A percentile compares a stretch with the other conserved stretches of the same genome.
Conservation (phyloP, 2,113 vertebrate species). For the Oxygymnocypris stewartii region DNA sequence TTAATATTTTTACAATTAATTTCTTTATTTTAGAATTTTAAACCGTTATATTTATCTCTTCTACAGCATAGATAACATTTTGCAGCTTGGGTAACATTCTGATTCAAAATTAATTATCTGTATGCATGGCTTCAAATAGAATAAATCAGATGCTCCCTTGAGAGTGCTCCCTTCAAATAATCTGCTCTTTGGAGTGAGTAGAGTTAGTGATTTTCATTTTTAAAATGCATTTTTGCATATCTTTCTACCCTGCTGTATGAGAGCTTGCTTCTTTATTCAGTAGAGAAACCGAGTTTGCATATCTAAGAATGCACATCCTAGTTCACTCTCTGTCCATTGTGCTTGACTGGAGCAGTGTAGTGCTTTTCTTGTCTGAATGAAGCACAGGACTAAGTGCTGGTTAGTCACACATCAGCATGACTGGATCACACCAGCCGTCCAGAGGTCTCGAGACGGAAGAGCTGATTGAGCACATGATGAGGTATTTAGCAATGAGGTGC, state of each 20-base stretch:
- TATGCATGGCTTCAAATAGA: neutral
- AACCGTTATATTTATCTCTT: neutral
- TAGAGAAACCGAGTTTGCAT: neutral
- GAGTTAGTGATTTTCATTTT: neutral
- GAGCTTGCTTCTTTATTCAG: neutral
- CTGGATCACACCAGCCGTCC: conserved; percentile 11
- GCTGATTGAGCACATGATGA: conserved; percentile 23
- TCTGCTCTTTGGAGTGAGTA: neutral
- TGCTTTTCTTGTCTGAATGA: neutral
- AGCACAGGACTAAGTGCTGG: neutral
- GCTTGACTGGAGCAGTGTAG: neutral
- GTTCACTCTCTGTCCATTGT: neutral
- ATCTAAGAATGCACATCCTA: neutral
- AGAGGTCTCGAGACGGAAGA: conserved; percentile 3
- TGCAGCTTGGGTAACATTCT: neutral
- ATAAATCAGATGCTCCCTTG: neutral
- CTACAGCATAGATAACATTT: neutral
- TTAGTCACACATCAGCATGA: conserved; percentile 21
- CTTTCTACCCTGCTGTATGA: neutral
- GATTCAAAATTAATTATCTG: neutral
- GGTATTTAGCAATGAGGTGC: conserved; percentile 36
- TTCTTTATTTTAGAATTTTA: neutral
- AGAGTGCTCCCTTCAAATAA: neutral
- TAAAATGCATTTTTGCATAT: neutral
- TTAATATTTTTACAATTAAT: too few relatives aligned